Percentiles rank a stretch among this genome's conserved stretches.
Evolutionary conservation across 2,888 invertebrate genomes (phyloP).

Genomic region (Rugalucina vietnamica): DNA sequence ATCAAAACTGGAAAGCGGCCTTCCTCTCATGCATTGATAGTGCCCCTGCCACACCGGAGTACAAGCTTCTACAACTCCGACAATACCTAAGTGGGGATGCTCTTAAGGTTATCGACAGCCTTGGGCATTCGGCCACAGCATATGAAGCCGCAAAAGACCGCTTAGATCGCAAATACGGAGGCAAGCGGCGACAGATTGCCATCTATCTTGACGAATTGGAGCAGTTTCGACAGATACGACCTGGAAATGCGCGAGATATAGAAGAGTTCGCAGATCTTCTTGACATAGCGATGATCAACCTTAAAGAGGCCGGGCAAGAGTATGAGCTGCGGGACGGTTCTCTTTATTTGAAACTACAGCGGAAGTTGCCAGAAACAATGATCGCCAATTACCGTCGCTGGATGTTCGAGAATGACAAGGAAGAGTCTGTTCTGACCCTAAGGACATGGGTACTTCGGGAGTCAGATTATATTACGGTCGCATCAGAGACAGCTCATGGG

Average conservation of each 20-base stretch:
- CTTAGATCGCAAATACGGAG: constrained; percentile 23
- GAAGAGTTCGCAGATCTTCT: constrained; percentile 19
- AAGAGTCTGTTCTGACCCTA: constrained; percentile 12
- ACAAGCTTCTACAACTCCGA: constrained; percentile 18
- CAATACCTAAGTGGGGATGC: constrained; percentile 30
- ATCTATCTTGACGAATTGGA: constrained; percentile 12
- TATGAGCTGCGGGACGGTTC: not conserved
- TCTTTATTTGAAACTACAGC: constrained; percentile 12
- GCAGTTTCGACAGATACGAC: not conserved
- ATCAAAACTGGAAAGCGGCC: constrained; percentile 16
- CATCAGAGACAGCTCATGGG: constrained; percentile 31
- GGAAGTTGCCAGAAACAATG: constrained; percentile 39
- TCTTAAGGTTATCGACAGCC: constrained; percentile 22
- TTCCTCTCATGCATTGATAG: constrained; percentile 20
- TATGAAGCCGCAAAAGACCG: constrained; percentile 35
- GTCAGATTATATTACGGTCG: constrained; percentile 14
- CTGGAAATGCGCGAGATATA: constrained; percentile 11
- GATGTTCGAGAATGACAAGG: constrained; percentile 27
- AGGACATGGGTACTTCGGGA: constrained; percentile 15
- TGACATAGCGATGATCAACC: constrained; percentile 17
- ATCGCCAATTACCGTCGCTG: constrained; percentile 27
- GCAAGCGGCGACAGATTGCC: not conserved
- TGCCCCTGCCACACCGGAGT: constrained; percentile 7
- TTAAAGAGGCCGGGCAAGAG: not conserved
- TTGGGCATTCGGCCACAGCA: constrained; percentile 28